These are phyloP conservation scores for Heliothis peltigera DNA, from an alignment of 2,888 invertebrate species.

Conservation along the genomic window DNA sequence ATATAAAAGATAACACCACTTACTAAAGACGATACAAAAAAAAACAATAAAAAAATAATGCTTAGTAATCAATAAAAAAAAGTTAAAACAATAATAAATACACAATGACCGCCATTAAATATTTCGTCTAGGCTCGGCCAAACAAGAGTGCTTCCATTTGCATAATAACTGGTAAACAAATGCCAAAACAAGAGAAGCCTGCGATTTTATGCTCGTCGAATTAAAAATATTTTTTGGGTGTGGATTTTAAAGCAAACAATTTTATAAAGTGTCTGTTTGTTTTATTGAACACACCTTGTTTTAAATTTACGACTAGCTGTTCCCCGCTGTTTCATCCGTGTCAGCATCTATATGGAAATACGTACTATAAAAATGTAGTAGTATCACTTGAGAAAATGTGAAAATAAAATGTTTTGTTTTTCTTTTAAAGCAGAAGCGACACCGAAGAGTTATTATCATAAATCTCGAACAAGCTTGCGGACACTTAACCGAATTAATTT, in stretches of 20 bases:
- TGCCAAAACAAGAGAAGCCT: slow-evolving; percentile 26
- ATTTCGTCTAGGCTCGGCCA: slow-evolving; percentile 20
- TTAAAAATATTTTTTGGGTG: slow-evolving; percentile 5
- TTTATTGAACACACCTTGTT: no score
- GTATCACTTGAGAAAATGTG: slow-evolving; percentile 8
- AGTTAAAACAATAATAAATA: slow-evolving; percentile 19
- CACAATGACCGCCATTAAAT: slow-evolving; percentile 26
- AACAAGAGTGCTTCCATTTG: slow-evolving; percentile 49
- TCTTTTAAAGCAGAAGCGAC: slow-evolving; percentile 40
- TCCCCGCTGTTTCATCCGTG: no score
- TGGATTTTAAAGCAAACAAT: slow-evolving; percentile 13
- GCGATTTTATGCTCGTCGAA: slow-evolving; percentile 6
- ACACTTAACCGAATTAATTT: slow-evolving; percentile 55
- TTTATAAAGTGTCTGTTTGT: no score
- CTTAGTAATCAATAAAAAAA: slow-evolving; percentile 12
- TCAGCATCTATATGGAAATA: no score
- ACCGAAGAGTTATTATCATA: slow-evolving; percentile 41
- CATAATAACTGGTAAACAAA: slow-evolving; percentile 50
- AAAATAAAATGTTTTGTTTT: slow-evolving; percentile 30
- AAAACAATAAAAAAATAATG: no score
- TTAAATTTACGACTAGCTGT: no score
- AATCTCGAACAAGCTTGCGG: slow-evolving; percentile 46
- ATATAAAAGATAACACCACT: no score
- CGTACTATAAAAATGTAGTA: no score
- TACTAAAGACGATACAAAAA: no score